Conservation (phyloP, 2,888 invertebrate species). For the Drosophila prostipennis region DNA sequence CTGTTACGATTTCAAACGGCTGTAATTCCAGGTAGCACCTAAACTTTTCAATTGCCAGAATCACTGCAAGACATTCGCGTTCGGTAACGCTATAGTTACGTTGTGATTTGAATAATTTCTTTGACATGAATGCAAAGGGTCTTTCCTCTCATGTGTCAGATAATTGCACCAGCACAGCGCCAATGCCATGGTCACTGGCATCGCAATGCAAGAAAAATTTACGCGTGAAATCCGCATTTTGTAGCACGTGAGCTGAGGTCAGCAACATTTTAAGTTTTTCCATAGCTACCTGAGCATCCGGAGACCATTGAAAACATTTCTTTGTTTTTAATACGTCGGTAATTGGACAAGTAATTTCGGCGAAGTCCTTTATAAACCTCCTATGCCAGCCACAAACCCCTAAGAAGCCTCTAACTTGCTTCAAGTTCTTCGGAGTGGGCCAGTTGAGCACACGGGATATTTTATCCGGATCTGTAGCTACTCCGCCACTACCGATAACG, state of each 20-base stretch:
- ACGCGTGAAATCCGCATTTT: too few species aligned
- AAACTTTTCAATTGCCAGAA: too few species aligned
- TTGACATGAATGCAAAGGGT: neutral
- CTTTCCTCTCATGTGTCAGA: neutral
- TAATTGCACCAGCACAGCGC: neutral
- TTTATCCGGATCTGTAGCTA: too few species aligned
- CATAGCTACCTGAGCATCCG: neutral
- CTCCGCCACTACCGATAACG: too few species aligned
- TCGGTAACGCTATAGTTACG: neutral
- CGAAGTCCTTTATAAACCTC: neutral
- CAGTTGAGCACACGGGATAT: too few species aligned
- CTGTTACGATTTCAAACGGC: neutral
- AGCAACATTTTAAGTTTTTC: neutral
- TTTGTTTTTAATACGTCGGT: too few species aligned
- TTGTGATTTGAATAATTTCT: neutral
- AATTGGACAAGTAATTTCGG: too few species aligned
- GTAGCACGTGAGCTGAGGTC: neutral
- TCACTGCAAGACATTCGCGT: too few species aligned
- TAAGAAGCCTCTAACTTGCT: neutral
- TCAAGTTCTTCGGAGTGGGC: too few species aligned
- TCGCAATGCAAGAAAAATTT: neutral
- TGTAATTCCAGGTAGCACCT: neutral
- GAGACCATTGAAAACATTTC: neutral
- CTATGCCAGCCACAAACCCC: conserved; percentile 2
- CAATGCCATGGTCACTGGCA: neutral